Evolutionary conservation across 2,113 vertebrate genomes (phyloP).

Genomic region (Scomber scombrus): DNA sequence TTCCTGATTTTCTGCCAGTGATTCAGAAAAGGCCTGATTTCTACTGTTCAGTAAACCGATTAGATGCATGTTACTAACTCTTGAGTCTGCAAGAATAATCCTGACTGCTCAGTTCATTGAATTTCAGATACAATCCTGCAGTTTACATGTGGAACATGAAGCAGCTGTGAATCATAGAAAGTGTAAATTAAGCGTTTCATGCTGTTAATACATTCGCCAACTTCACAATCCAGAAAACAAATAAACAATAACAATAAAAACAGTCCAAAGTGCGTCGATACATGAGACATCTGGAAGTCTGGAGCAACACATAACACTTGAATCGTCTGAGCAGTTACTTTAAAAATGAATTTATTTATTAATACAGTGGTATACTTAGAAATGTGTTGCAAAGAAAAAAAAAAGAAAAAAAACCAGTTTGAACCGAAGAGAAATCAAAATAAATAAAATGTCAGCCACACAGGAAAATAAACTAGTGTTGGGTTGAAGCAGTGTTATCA

Average conservation of each 20-base stretch:
- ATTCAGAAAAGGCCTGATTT: too few species aligned
- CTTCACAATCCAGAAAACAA: constrained; percentile 5
- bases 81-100: neutral
- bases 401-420: constrained; percentile 23
- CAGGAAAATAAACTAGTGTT: constrained; percentile 89
- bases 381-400: constrained; percentile 88
- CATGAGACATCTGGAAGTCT: constrained; percentile 44
- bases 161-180: constrained; percentile 21
- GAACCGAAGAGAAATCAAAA: constrained; percentile 77
- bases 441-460: constrained; percentile 92
- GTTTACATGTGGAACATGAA: constrained; percentile 10
- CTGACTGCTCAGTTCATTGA: neutral
- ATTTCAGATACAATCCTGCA: too few species aligned
- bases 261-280: constrained; percentile 15
- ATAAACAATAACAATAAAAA: neutral
- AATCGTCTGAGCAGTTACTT: constrained; percentile 83
- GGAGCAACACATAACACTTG: constrained; percentile 8
- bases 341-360: constrained; percentile 99
- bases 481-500: constrained; percentile 95
- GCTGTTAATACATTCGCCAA: neutral
- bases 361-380: constrained; percentile 95
- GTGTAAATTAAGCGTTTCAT: neutral
- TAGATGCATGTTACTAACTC: neutral
- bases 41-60: neutral
- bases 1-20: too few species aligned